Percentiles rank a stretch among this genome's conserved stretches.
Conservation (phyloP, 2,797 vertebrate genomes). For the Acrossocheilus fasciatus region DNA sequence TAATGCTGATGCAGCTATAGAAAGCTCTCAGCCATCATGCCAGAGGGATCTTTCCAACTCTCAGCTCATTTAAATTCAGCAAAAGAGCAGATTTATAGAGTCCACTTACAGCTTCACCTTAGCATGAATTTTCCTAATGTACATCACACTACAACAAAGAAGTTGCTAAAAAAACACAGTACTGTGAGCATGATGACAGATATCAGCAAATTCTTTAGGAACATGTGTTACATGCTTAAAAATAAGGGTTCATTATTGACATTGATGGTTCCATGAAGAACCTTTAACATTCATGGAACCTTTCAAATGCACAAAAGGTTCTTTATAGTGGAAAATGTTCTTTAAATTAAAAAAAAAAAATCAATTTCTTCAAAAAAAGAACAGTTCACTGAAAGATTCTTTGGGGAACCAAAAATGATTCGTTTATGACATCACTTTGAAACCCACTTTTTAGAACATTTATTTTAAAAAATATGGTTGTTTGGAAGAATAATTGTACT, state of each 20-base stretch:
- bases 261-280: neutral
- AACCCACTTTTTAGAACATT: neutral
- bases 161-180: neutral
- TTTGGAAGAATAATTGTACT: neutral
- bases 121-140: neutral
- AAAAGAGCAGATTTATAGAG: neutral
- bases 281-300: neutral
- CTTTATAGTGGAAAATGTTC: neutral
- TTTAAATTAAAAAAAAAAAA: neutral
- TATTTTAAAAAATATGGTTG: neutral
- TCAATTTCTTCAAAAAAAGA: too few relatives aligned
- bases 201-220: neutral
- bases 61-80: conserved; percentile 4
- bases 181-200: neutral
- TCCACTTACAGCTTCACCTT: conserved; percentile 5
- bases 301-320: neutral
- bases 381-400: neutral
- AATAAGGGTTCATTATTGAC: neutral
- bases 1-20: neutral
- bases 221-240: neutral
- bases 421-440: neutral
- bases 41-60: neutral
- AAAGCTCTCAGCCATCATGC: neutral
- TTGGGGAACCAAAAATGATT: neutral
- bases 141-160: neutral